These are phyloP conservation scores for Taxidea taxus DNA, from an alignment of 2,113 vertebrate genomes.

Conservation along the genomic window DNA sequence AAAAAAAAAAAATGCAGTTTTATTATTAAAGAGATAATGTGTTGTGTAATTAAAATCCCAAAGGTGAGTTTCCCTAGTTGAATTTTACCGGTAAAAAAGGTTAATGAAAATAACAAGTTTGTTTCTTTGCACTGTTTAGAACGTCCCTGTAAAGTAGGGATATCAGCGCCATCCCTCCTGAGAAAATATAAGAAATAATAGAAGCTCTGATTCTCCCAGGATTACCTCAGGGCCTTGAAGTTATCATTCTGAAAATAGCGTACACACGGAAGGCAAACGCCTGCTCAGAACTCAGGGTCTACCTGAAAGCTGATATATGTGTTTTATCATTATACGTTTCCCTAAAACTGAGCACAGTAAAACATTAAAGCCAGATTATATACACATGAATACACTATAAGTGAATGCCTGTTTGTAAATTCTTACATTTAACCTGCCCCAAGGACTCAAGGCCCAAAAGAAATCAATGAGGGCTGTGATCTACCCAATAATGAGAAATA, in stretches of 20 bases:
- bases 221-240: background rate
- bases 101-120: background rate
- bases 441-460: background rate
- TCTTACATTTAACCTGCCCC: background rate
- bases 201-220: background rate
- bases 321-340: background rate
- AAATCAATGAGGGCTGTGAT: background rate
- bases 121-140: background rate
- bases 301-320: background rate
- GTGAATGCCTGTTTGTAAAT: background rate
- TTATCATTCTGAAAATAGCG: background rate
- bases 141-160: background rate
- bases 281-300: background rate
- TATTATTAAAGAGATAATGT: background rate
- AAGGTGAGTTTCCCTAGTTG: background rate
- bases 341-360: background rate
- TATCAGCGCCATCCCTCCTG: background rate
- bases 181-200: conserved; percentile 20
- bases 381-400: background rate
- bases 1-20: too few relatives aligned
- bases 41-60: background rate
- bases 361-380: background rate
- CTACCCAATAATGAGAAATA: background rate
- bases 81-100: background rate
- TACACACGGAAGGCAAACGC: background rate